Evolutionary conservation across 2,888 invertebrate genomes (phyloP).

Genomic region (Oligia fasciuncula): DNA sequence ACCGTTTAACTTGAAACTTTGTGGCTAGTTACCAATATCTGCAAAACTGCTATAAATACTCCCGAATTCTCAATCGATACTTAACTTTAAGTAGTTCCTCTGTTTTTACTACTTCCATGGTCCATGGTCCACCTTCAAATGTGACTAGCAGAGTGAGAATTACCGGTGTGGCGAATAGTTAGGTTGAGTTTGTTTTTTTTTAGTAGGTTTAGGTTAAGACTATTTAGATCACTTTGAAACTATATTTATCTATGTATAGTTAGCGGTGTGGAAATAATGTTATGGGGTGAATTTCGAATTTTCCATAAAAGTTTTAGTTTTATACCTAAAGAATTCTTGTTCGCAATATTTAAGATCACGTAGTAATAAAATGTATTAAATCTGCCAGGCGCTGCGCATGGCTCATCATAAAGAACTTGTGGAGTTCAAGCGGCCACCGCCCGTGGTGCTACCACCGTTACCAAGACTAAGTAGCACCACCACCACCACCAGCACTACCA

Average conservation of each 20-base stretch:
- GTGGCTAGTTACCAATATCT: not conserved
- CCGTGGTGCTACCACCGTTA: constrained; percentile 25
- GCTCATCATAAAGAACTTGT: constrained; percentile 39
- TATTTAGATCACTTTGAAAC: not conserved
- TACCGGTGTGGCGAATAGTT: not conserved
- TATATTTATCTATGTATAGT: not conserved
- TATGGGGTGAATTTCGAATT: not conserved
- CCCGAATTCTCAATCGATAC: not conserved
- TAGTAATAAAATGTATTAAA: constrained; percentile 39
- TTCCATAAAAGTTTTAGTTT: not conserved
- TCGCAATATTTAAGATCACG: constrained; percentile 1
- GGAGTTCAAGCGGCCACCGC: not conserved
- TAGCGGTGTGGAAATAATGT: too few species aligned
- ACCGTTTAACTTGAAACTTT: constrained; percentile 1
- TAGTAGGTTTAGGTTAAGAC: not conserved
- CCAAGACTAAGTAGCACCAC: constrained; percentile 8
- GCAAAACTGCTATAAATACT: not conserved
- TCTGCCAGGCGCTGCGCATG: constrained; percentile 48
- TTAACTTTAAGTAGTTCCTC: not conserved
- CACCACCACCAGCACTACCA: not conserved
- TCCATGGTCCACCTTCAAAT: not conserved
- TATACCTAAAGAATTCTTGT: not conserved
- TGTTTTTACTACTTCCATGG: not conserved
- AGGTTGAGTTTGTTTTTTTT: too few species aligned
- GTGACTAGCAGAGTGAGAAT: not conserved